phyloP scores from a whole-genome alignment of 1,140 invertebrate species.

The Zaprionus ornatus region DNA sequence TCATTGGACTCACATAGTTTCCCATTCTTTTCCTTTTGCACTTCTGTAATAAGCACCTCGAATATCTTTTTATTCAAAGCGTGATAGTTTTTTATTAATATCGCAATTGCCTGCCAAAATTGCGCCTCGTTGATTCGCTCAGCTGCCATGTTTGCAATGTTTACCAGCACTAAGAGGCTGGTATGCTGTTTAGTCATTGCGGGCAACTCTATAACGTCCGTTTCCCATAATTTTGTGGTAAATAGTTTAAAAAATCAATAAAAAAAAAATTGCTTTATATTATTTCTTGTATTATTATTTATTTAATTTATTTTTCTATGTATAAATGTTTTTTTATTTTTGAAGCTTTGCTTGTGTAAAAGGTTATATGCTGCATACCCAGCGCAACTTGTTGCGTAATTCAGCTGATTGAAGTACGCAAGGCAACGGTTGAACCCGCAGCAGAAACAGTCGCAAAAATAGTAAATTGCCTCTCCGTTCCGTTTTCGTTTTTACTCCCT shows the following conservation, averaged over 20 bases:
- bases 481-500: slow-evolving; percentile 10
- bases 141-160: slow-evolving; percentile 46
- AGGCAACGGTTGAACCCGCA: slow-evolving; percentile 24
- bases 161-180: slow-evolving; percentile 29
- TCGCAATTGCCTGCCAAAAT: slow-evolving; percentile 66
- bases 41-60: slow-evolving; percentile 55
- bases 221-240: too few species aligned
- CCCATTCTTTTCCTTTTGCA: slow-evolving; percentile 43
- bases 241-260: too few species aligned
- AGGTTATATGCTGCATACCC: slow-evolving; percentile 22
- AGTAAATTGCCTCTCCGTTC: neutral
- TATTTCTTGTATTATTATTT: neutral
- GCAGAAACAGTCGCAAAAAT: slow-evolving; percentile 8
- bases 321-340: neutral
- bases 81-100: slow-evolving; percentile 76
- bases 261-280: neutral
- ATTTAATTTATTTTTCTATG: neutral
- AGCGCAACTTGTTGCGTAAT: slow-evolving; percentile 42
- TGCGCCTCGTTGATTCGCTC: slow-evolving; percentile 48
- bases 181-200: slow-evolving; percentile 19
- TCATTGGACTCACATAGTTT: slow-evolving; percentile 36
- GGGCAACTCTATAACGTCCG: too few species aligned
- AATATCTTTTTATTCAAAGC: slow-evolving; percentile 79
- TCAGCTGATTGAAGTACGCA: slow-evolving; percentile 36
- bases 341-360: neutral